phyloP scores from a whole-genome alignment of 2,113 vertebrate species.

The Etheostoma cragini region DNA sequence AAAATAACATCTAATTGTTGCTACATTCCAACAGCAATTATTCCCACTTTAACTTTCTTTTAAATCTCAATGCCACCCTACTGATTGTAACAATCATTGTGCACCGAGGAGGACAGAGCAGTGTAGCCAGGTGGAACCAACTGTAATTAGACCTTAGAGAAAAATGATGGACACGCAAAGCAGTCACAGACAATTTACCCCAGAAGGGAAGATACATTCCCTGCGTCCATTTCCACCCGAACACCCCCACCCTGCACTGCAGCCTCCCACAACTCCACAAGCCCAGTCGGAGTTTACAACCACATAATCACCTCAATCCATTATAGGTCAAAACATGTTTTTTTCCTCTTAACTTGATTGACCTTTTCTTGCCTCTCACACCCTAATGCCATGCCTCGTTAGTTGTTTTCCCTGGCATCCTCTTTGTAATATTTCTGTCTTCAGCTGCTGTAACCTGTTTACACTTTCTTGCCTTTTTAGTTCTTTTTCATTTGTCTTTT shows the following conservation, averaged over 20 bases:
- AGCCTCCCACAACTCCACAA: slow-evolving; percentile 27
- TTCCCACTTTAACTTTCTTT: slow-evolving; percentile 16
- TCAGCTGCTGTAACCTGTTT: slow-evolving; percentile 30
- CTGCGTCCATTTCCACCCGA: slow-evolving; percentile 34
- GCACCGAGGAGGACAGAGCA: slow-evolving; percentile 44
- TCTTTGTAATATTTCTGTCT: slow-evolving; percentile 28
- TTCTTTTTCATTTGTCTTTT: slow-evolving; percentile 9
- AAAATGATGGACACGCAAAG: slow-evolving; percentile 74
- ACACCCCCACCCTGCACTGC: slow-evolving; percentile 9
- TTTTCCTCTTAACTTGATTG: slow-evolving; percentile 35
- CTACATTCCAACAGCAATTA: slow-evolving; percentile 22
- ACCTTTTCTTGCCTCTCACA: slow-evolving; percentile 23
- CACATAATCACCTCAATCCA: slow-evolving; percentile 50
- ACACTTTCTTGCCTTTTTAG: not conserved
- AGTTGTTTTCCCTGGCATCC: slow-evolving; percentile 34
- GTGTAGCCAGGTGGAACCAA: slow-evolving; percentile 70
- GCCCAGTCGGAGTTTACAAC: slow-evolving; percentile 31
- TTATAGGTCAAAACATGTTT: slow-evolving; percentile 46
- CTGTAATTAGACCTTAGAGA: slow-evolving; percentile 76
- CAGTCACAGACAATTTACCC: slow-evolving; percentile 74
- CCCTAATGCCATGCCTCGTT: slow-evolving; percentile 34
- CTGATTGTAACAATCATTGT: slow-evolving; percentile 24
- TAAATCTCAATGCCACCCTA: slow-evolving; percentile 14
- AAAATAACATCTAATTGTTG: not conserved
- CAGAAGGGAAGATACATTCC: slow-evolving; percentile 52